Percentiles rank a stretch among this genome's conserved stretches.
Evolutionary conservation across 2,888 invertebrate genomes (phyloP).

Genomic region (Dynastes grantii): DNA sequence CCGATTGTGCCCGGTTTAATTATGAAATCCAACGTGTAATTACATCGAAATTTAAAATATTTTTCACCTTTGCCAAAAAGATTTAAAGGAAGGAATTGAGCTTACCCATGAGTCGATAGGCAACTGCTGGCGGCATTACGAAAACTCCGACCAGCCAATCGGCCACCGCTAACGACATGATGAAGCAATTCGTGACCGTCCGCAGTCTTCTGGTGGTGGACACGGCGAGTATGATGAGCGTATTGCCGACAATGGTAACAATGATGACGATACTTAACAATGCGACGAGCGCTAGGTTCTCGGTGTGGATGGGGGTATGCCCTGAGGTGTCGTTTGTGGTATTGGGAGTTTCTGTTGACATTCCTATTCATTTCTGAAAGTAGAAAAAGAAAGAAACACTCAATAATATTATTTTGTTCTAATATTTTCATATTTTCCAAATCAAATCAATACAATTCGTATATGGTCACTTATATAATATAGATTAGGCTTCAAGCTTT

Average conservation of each 20-base stretch:
- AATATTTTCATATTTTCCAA: too few relatives aligned
- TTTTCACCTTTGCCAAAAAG: too few relatives aligned
- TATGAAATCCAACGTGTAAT: too few relatives aligned
- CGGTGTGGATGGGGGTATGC: constrained; percentile 33
- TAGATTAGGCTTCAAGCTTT: too few relatives aligned
- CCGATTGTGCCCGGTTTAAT: too few relatives aligned
- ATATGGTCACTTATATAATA: too few relatives aligned
- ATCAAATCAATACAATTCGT: too few relatives aligned
- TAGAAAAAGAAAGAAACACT: constrained; percentile 51
- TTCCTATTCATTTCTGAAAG: constrained; percentile 67
- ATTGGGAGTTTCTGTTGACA: constrained; percentile 63
- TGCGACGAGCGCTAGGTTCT: constrained; percentile 72
- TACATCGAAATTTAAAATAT: too few relatives aligned
- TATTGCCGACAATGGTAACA: constrained; percentile 88
- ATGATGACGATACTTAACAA: constrained; percentile 80
- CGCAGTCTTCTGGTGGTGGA: constrained; percentile 88
- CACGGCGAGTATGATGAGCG: constrained; percentile 91
- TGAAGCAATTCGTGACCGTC: constrained; percentile 96
- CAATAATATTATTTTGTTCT: not conserved
- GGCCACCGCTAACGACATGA: constrained; percentile 93
- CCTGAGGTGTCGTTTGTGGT: constrained; percentile 46
- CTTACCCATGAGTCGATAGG: constrained; percentile 88
- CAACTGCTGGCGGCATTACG: constrained; percentile 97
- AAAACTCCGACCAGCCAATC: constrained; percentile 94
- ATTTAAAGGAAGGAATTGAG: too few relatives aligned